A percentile compares a stretch with the other conserved stretches of the same genome.
Evolutionary conservation across 1,140 invertebrate species (phyloP).

Genomic region (Agrilus planipennis): DNA sequence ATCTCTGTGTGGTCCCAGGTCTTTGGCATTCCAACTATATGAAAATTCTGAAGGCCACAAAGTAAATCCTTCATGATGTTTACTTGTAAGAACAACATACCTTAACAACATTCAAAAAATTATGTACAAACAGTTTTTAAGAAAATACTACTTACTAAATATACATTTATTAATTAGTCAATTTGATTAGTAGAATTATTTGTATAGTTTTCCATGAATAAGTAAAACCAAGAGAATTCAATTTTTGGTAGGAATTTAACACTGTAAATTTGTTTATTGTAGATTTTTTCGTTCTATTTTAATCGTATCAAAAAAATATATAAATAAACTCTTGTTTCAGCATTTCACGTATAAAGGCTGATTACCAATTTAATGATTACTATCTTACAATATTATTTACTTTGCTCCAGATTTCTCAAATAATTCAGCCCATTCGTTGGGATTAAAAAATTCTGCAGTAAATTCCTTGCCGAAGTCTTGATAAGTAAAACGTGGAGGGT

Average conservation of each 20-base stretch:
- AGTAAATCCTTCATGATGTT: conserved; percentile 87
- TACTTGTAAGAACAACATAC: conserved; percentile 79
- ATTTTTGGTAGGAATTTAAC: too few relatives aligned
- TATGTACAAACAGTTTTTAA: too few relatives aligned
- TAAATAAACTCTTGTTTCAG: background rate
- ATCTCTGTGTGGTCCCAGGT: conserved; percentile 71
- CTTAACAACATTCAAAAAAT: too few relatives aligned
- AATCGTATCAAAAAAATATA: background rate
- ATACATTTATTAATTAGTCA: too few relatives aligned
- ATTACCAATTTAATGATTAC: too few relatives aligned
- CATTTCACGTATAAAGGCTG: background rate
- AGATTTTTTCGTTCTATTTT: too few relatives aligned
- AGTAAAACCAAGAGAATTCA: background rate
- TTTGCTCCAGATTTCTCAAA: conserved; percentile 67
- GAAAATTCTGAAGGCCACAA: conserved; percentile 75
- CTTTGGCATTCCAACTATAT: conserved; percentile 79
- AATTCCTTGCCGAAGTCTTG: conserved; percentile 76
- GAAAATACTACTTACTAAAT: too few relatives aligned
- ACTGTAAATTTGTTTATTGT: too few relatives aligned
- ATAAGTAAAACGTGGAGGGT: conserved; percentile 66
- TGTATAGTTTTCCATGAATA: background rate
- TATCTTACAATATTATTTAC: conserved; percentile 36
- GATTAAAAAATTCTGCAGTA: conserved; percentile 71
- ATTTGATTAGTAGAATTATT: too few relatives aligned
- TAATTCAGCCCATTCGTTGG: conserved; percentile 61